Base-by-base conservation (phyloP, 2,113 vertebrate species). In the Psilopsiagon aurifrons region DNA sequence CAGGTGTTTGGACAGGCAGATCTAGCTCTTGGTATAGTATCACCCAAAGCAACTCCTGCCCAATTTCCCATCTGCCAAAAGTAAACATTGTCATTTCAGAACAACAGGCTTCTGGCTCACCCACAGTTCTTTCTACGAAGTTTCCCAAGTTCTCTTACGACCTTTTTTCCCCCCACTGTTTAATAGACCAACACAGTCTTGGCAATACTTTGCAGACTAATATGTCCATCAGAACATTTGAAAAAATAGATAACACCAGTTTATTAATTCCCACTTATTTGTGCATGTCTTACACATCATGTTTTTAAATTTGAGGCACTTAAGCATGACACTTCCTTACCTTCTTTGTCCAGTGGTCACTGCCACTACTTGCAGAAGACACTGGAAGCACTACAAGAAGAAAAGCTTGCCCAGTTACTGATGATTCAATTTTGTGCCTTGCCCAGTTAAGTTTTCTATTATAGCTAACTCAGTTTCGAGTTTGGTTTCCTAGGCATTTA, bases 361-460 rank as follows among this genome's bases (percentile, higher is more conserved):
- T 97, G 85, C 70, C 63, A 3, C 97, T 97, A 11, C 97, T 97
- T 84, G 86, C 10, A 0, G 97, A 96, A 70, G 96, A 97, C 27
- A 93, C 25, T 4, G 98, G 97, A 90, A 98, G 95, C 37, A 98
- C 98, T 98, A 43, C 57, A 94, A 82, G 7, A 43, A 84, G 62
- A 90, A 92, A 93, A 91, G 10, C 6, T 81, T 54, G 16, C 17
- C 20, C 20, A 5, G 35, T 79, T 79, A 76, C 37, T 44, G 19
- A 54, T 20, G 39, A 15, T 0, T 0, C 5, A 54, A 66, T 4
- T 4, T 3, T 3, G 2, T 17, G 6, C 8, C 25, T 75, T 29
- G n/a, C 4, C 13, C 46, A 77, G 20, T 35, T 43, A 41, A 28
- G 14, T 7, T 57, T 43, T 51, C 33, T 17, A 54, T 17, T 5